phyloP scores from a whole-genome alignment of 2,113 vertebrate species.

The Chunga burmeisteri region DNA sequence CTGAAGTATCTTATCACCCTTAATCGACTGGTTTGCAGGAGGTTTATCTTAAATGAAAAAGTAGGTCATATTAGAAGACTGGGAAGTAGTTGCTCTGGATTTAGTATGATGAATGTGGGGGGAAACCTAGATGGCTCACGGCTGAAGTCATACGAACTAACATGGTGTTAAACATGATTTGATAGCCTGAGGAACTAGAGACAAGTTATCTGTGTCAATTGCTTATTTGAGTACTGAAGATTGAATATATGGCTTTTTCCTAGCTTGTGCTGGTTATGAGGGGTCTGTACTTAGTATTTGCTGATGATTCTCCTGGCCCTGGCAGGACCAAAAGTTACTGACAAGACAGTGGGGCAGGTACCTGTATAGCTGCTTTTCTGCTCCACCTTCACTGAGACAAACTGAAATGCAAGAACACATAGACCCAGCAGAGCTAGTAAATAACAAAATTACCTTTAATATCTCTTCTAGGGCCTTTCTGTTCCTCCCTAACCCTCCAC shows the following conservation, averaged over 20 bases:
- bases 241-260: background rate
- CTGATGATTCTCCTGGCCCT: background rate
- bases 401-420: background rate
- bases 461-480: background rate
- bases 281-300: background rate
- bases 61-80: background rate
- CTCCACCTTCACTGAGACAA: background rate
- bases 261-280: background rate
- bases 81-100: background rate
- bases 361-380: background rate
- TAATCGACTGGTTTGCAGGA: background rate
- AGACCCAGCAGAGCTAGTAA: background rate
- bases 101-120: background rate
- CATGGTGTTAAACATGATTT: background rate
- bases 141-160: background rate
- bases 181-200: background rate
- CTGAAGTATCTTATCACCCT: background rate
- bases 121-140: background rate
- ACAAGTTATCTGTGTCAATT: background rate
- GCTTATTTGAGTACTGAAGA: background rate
- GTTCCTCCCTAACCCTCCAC: background rate
- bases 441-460: background rate
- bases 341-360: background rate
- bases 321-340: background rate
- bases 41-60: background rate